Base-by-base conservation (phyloP, 2,888 invertebrate species). In the Pollenia labialis region DNA sequence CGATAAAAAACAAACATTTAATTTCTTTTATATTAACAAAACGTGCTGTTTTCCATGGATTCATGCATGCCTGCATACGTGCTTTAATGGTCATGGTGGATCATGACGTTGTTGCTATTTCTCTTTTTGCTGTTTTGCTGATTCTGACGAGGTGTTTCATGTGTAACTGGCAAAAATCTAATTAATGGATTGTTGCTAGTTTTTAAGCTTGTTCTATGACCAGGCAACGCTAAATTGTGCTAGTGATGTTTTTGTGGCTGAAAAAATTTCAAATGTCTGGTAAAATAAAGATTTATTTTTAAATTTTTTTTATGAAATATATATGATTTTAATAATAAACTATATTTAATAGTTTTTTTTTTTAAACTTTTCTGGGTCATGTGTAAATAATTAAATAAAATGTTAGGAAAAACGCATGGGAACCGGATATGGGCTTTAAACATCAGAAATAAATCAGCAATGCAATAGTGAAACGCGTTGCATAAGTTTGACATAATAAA, bases 101-200 rank as follows among this genome's bases (percentile, higher is more conserved):
- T 72, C 50, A 79, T 79, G 79, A 68, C 32, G 46, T 74, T 74
- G 7, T 8, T 60, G 52, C 40, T 18, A 8, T 64, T 81, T 44
- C 48, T n/a, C n/a, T 42, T 10, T 68, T 48, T 7, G 18, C 42
- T n/a, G 50, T 40, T 40, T 69, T 48, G 48, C n/a, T 23, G 16
- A 4, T 16, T 54, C 3, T 16, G 7, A 48, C 60, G n/a, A 44
- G 44, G 18, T 79, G 64, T 77, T 84, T 72, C 60, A 77, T 80
- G 72, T 79, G 66, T 80, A 58, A 80, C 80, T 81, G 83, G 69
- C 87, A 87, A 76, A 83, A 82, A 84, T 84, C 87, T 87, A 84
- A 87, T 84, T 87, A 87, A 87, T 84, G 81, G 74, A 84, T 84
- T 64, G 76, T 76, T 76, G 64, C 71, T 69, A 64, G 44, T 74